phyloP scores from a whole-genome alignment of 1,140 invertebrate species.

The Hirudo medicinalis region DNA sequence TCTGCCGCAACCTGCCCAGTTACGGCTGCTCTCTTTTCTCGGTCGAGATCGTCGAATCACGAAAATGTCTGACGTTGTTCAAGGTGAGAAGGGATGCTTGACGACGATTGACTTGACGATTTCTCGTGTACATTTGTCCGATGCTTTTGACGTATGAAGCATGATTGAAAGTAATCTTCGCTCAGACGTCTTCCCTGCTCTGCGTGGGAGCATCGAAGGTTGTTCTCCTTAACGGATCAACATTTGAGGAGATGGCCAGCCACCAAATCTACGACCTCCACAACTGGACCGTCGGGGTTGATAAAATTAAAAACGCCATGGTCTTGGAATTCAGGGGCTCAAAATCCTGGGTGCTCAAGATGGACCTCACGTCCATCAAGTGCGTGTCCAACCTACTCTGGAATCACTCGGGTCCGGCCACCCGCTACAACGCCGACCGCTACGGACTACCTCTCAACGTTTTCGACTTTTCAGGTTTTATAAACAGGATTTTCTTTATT shows the following conservation, averaged over 20 bases:
- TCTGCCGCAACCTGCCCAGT: slow-evolving; percentile 51
- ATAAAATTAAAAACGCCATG: slow-evolving; percentile 52
- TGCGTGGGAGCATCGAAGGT: slow-evolving; percentile 51
- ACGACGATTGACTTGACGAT: background rate
- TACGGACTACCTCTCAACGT: slow-evolving; percentile 31
- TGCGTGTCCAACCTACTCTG: slow-evolving; percentile 43
- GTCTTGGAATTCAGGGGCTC: slow-evolving; percentile 53
- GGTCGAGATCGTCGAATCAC: slow-evolving; percentile 53
- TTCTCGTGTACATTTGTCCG: background rate
- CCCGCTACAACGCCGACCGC: slow-evolving; percentile 38
- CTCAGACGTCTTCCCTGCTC: slow-evolving; percentile 50
- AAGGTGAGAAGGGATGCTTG: background rate
- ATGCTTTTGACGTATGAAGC: too few relatives aligned
- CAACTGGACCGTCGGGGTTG: slow-evolving; percentile 53
- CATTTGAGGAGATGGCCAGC: slow-evolving; percentile 48
- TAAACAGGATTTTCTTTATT: slow-evolving; percentile 18
- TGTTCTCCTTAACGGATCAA: slow-evolving; percentile 53
- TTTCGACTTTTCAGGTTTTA: slow-evolving; percentile 33
- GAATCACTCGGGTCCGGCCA: slow-evolving; percentile 47
- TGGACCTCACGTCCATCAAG: slow-evolving; percentile 38
- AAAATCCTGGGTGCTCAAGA: slow-evolving; percentile 40
- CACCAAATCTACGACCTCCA: slow-evolving; percentile 44
- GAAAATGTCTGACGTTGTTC: slow-evolving; percentile 24
- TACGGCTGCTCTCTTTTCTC: slow-evolving; percentile 55
- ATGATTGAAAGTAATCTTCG: slow-evolving; percentile 19